These are phyloP conservation scores for Hyla sarda DNA, from an alignment of 2,113 vertebrate species.

Conservation along the genomic window DNA sequence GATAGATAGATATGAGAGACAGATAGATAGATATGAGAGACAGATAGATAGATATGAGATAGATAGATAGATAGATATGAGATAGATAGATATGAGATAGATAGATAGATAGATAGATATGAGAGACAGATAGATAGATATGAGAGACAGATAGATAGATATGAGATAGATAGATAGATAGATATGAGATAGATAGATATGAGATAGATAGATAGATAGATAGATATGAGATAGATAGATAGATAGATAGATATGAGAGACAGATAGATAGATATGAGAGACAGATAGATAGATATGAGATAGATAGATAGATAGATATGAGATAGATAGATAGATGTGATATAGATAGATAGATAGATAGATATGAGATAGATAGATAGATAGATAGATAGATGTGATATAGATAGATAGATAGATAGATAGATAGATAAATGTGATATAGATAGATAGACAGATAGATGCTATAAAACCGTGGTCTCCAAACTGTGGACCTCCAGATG, in stretches of 20 bases:
- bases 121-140: neutral
- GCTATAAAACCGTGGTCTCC: too few species aligned
- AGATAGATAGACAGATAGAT: neutral
- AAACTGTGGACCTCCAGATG: too few species aligned
- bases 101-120: constrained; percentile 18
- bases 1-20: neutral
- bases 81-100: too few species aligned
- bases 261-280: neutral
- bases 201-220: constrained; percentile 7
- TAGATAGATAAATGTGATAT: too few species aligned
- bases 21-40: too few species aligned
- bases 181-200: neutral
- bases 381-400: constrained; percentile 7
- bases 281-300: neutral
- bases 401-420: constrained; percentile 9
- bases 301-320: constrained; percentile 14
- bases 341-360: constrained; percentile 4
- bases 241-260: constrained; percentile 8
- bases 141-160: neutral
- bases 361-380: neutral
- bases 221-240: neutral
- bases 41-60: constrained; percentile 16
- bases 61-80: constrained; percentile 1
- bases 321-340: constrained; percentile 5
- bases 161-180: constrained; percentile 17